Conservation (phyloP, 2,888 invertebrate species). For the Polia nebulosa region DNA sequence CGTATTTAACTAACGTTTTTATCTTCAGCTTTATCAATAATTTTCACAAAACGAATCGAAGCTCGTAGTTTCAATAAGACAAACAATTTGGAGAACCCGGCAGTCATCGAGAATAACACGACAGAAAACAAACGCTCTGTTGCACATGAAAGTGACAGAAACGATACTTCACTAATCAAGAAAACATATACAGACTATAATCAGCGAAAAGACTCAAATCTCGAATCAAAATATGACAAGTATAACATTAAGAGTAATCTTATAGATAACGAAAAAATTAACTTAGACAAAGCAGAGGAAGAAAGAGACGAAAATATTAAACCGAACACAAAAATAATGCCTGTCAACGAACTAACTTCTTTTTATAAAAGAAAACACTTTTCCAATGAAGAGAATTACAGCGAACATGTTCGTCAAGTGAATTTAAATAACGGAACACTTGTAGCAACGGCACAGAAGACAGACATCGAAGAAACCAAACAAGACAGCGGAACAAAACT, state of each 20-base stretch:
- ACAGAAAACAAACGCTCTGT: background rate
- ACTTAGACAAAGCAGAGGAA: background rate
- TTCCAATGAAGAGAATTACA: background rate
- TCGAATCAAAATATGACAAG: background rate
- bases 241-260: background rate
- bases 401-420: no score
- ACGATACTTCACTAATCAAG: background rate
- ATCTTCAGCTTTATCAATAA: slow-evolving; percentile 16
- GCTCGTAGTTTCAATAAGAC: background rate
- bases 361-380: background rate
- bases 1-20: background rate
- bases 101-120: background rate
- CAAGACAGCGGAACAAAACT: background rate
- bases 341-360: background rate
- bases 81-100: background rate
- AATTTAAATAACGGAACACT: background rate
- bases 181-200: background rate
- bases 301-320: background rate
- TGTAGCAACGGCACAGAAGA: background rate
- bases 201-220: background rate
- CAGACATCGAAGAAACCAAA: background rate
- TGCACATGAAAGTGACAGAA: background rate
- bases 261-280: background rate
- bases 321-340: background rate
- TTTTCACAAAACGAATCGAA: slow-evolving; percentile 7